phyloP scores from a whole-genome alignment of 2,113 vertebrate genomes.

The Chaetura pelagica region DNA sequence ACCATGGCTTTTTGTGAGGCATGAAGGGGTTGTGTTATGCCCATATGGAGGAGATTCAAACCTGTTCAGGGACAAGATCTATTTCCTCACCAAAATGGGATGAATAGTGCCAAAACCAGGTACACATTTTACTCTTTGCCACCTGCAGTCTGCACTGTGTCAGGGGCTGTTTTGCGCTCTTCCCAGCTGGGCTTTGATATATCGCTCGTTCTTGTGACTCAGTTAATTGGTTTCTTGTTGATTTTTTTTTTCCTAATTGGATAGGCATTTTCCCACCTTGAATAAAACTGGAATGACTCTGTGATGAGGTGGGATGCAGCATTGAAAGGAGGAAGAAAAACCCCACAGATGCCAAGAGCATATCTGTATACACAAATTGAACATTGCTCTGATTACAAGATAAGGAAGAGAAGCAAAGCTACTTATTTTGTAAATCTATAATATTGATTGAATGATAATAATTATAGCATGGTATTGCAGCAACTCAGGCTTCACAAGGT shows the following conservation, averaged over 20 bases:
- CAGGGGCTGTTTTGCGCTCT: background rate
- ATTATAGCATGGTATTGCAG: background rate
- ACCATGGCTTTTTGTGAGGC: background rate
- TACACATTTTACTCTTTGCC: background rate
- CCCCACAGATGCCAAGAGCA: background rate
- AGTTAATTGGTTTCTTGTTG: background rate
- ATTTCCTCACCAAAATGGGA: background rate
- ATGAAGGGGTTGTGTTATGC: background rate
- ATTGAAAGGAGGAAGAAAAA: background rate
- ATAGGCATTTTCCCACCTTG: background rate
- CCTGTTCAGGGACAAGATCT: background rate
- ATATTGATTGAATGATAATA: conserved; percentile 14
- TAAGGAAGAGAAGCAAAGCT: conserved; percentile 1
- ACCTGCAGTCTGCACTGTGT: background rate
- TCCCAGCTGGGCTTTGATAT: background rate
- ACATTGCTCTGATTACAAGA: background rate
- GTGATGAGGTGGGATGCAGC: background rate
- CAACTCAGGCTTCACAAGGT: background rate
- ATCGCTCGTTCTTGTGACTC: background rate
- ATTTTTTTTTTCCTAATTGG: background rate
- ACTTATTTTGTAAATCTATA: conserved; percentile 5
- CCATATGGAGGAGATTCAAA: background rate
- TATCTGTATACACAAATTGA: background rate
- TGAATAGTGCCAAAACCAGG: background rate
- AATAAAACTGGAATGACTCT: background rate